Conservation (phyloP, 1,140 invertebrate species). For the Drosophila varians region DNA sequence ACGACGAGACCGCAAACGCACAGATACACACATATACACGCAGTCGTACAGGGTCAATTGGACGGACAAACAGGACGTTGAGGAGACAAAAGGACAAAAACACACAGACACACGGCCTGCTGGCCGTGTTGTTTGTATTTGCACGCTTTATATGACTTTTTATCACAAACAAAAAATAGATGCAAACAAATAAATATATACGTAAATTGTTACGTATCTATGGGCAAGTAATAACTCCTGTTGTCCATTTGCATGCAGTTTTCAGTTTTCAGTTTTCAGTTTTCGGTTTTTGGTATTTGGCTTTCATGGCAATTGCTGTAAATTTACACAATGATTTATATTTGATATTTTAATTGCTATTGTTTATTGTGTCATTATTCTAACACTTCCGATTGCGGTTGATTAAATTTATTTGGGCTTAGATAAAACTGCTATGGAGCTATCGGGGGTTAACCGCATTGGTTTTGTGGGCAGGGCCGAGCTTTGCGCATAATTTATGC, state of each 20-base stretch:
- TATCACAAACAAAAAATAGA: conserved; percentile 33
- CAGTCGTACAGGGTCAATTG: conserved; percentile 6
- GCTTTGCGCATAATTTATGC: conserved; percentile 71
- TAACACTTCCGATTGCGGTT: conserved; percentile 80
- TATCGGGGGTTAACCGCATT: conserved; percentile 52
- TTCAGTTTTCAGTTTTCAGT: conserved; percentile 5
- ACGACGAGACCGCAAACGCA: conserved; percentile 34
- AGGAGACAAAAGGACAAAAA: conserved; percentile 6
- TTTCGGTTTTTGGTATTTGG: conserved; percentile 47
- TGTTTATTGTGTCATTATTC: conserved; percentile 82
- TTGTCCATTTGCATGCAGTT: conserved; percentile 64
- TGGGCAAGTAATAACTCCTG: conserved; percentile 33
- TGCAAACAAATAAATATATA: conserved; percentile 28
- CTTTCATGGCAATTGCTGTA: conserved; percentile 68
- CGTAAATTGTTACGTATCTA: conserved; percentile 33
- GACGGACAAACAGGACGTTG: conserved; percentile 8
- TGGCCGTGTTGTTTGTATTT: conserved; percentile 56
- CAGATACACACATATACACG: conserved; percentile 12
- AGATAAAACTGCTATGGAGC: conserved; percentile 54
- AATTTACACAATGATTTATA: conserved; percentile 80
- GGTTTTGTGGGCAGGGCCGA: conserved; percentile 42
- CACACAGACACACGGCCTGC: conserved; percentile 16
- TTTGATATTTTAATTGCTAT: conserved; percentile 82
- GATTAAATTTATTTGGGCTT: conserved; percentile 78
- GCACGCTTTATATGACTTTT: conserved; percentile 71